phyloP scores from a whole-genome alignment of 2,888 invertebrate species.

The Hypena proboscidalis region DNA sequence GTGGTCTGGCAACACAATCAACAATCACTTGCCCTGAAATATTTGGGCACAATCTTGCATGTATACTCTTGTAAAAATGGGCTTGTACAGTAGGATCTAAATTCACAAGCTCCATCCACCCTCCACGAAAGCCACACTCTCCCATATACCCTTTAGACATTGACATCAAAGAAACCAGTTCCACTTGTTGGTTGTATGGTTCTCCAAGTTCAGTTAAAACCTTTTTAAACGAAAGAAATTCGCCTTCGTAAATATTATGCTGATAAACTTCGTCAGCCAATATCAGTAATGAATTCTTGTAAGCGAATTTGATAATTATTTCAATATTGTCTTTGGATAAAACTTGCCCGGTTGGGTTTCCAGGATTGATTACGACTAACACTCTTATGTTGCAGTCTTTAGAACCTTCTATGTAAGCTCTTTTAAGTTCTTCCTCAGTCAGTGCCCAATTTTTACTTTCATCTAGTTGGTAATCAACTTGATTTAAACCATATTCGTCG shows the following conservation, averaged over 20 bases:
- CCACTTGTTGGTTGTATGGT: conserved; percentile 91
- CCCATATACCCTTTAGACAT: conserved; percentile 96
- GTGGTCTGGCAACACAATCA: conserved; percentile 90
- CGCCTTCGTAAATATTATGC: conserved; percentile 93
- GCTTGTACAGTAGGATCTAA: conserved; percentile 90
- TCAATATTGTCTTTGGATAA: conserved; percentile 94
- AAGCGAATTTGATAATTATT: conserved; percentile 94
- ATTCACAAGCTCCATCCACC: conserved; percentile 90
- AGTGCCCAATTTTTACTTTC: conserved; percentile 95
- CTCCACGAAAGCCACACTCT: conserved; percentile 91
- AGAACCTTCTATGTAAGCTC: conserved; percentile 87
- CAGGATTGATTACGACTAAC: conserved; percentile 98
- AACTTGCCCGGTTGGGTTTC: conserved; percentile 96
- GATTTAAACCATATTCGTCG: conserved; percentile 93
- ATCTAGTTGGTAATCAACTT: conserved; percentile 94
- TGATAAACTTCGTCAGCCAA: conserved; percentile 98
- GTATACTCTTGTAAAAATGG: conserved; percentile 92
- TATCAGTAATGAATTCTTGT: conserved; percentile 91
- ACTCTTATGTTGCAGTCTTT: conserved; percentile 89
- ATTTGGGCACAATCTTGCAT: conserved; percentile 95
- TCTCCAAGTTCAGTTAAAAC: conserved; percentile 92
- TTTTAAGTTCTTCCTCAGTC: conserved; percentile 90
- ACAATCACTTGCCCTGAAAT: conserved; percentile 95
- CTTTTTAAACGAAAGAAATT: conserved; percentile 97
- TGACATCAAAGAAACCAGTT: conserved; percentile 97